Conservation (phyloP, 2,888 invertebrate species). For the Scrobipalpa atriplicella region DNA sequence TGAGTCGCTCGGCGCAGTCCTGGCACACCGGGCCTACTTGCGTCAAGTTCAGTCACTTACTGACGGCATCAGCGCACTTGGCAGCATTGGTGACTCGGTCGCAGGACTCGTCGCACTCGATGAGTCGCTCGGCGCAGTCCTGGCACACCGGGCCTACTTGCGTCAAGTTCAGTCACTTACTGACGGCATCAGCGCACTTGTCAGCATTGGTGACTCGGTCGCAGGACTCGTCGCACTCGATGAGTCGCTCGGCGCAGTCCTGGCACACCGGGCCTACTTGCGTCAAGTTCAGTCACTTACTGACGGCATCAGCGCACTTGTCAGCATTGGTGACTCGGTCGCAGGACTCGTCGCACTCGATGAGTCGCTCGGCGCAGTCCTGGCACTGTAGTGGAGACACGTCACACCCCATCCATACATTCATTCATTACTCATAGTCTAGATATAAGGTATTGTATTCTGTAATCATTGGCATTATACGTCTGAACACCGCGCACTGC, state of each 20-base stretch:
- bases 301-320: conserved; percentile 64
- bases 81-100: conserved; percentile 45
- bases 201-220: conserved; percentile 45
- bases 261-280: conserved; percentile 64
- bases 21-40: conserved; percentile 57
- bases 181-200: conserved; percentile 63
- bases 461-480: no score
- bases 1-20: conserved; percentile 55
- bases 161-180: conserved; percentile 60
- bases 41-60: conserved; percentile 58
- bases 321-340: conserved; percentile 45
- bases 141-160: conserved; percentile 64
- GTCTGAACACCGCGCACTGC: no score
- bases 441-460: no score
- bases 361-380: conserved; percentile 55
- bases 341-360: conserved; percentile 59
- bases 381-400: no score
- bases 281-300: conserved; percentile 60
- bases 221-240: conserved; percentile 59
- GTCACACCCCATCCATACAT: no score
- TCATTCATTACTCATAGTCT: no score
- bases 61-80: conserved; percentile 64
- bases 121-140: conserved; percentile 55
- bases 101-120: conserved; percentile 59
- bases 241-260: conserved; percentile 55